Evolutionary conservation across 53 echinoderm and acorn worm species (phyloP), one percentile per base, ranked within the genome.

Genomic region (Crossaster papposus): DNA sequence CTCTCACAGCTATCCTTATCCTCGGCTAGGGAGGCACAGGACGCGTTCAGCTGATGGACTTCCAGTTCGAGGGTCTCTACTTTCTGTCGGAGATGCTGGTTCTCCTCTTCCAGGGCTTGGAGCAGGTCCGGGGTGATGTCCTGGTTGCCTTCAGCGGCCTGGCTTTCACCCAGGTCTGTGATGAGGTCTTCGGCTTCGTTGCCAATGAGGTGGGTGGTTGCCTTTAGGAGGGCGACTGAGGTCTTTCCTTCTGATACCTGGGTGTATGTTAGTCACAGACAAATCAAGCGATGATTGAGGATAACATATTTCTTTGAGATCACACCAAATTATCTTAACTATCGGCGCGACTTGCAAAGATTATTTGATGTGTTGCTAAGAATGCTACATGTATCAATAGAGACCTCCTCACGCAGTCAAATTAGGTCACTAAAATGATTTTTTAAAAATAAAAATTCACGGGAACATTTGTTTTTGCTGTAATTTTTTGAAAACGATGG

Each of bases 211-310:
- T 83, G 62, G 17, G 75, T 89, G 44, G 94, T 90, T 13, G 95
- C 91, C 33, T 97, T 90, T 29, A 97, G 85, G 63, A 91, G 91
- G 1, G 94, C 95, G 1, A 97, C 93, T 22, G 97, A 64, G 22
- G 32, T 82, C 89, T 97, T 95, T 36, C 94, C 94, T 63, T 95
- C 94, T 13, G 93, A 90, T 73, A 96, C 92, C 96, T 96, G 70
- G 2, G 35, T 10, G 13, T 20, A 73, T 34, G 33, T 13, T 6
- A 73, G 35, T 33, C 3, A 20, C 34, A 26, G 10, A 68, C 26
- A 26, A 68, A n/a, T 68, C 24, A 68, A 68, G 28, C 28, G 1
- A n/a, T 68, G 3, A 24, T 26, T 26, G 26, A 26, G 20, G 65
- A 55, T 38, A 7, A 7, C 2, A 2, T 38, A 38, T 38, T 4